Conservation (phyloP, 1,140 invertebrate genomes). For the Drosophila mayri region DNA sequence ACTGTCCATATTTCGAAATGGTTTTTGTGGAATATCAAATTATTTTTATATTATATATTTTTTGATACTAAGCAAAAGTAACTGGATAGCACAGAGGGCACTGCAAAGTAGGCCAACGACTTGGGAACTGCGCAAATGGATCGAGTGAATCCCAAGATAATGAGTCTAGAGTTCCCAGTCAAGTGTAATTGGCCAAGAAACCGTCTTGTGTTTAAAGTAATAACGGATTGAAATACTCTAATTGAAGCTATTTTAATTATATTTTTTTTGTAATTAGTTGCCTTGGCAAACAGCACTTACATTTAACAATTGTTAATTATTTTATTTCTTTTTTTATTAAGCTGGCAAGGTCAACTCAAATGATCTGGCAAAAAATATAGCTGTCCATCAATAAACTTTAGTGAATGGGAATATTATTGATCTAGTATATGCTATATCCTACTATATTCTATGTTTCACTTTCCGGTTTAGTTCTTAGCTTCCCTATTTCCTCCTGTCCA, state of each 20-base stretch:
- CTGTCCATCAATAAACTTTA: constrained; percentile 6
- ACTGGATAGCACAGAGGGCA: constrained; percentile 51
- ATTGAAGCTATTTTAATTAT: constrained; percentile 2
- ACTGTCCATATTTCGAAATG: constrained; percentile 47
- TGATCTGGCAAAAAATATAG: constrained; percentile 30
- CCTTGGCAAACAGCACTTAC: constrained; percentile 8
- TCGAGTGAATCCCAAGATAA: constrained; percentile 27
- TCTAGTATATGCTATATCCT: not conserved
- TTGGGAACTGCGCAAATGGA: constrained; percentile 24
- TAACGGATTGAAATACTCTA: constrained; percentile 1
- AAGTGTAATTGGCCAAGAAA: constrained; percentile 8
- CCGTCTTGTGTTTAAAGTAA: not conserved
- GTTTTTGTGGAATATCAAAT: constrained; percentile 49
- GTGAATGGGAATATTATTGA: constrained; percentile 7
- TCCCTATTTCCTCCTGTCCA: not conserved
- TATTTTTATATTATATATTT: constrained; percentile 9
- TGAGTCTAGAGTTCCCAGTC: constrained; percentile 48
- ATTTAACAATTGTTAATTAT: constrained; percentile 7
- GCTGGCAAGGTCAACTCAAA: constrained; percentile 60
- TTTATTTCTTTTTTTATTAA: constrained; percentile 8
- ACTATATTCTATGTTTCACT: not conserved
- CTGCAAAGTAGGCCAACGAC: constrained; percentile 74
- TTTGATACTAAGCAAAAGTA: constrained; percentile 33
- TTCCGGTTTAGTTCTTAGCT: constrained; percentile 8
- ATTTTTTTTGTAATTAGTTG: constrained; percentile 38